Percentiles rank a stretch among this genome's conserved stretches.
Evolutionary conservation across 2,888 invertebrate species (phyloP).

Genomic region (Synergus itoensis): DNA sequence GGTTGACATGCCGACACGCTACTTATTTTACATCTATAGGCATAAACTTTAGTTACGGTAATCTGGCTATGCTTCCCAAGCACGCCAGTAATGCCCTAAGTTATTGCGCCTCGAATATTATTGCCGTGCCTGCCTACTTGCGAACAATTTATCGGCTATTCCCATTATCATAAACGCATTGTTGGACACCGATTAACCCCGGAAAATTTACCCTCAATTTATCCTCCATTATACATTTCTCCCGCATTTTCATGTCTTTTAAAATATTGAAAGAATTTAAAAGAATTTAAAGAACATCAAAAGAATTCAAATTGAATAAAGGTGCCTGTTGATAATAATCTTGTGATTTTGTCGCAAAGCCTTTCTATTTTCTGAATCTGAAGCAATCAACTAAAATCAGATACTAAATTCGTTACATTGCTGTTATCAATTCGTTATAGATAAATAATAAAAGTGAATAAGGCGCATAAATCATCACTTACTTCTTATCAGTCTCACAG

Average conservation of each 20-base stretch:
- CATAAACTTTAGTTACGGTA: conserved; percentile 66
- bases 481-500: not conserved
- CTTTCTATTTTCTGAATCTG: not conserved
- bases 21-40: conserved; percentile 63
- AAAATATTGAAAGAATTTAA: too few relatives aligned
- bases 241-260: too few relatives aligned
- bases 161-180: not conserved
- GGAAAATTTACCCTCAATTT: conserved; percentile 50
- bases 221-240: conserved; percentile 44
- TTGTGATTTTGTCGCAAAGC: not conserved
- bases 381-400: not conserved
- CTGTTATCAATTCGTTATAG: not conserved
- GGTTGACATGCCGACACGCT: conserved; percentile 64
- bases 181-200: conserved; percentile 41
- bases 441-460: not conserved
- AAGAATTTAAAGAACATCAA: too few relatives aligned
- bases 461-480: not conserved
- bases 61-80: conserved; percentile 47
- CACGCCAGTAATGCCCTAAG: not conserved
- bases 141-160: not conserved
- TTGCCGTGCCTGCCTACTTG: not conserved
- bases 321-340: too few relatives aligned
- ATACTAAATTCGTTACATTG: not conserved
- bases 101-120: not conserved
- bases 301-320: too few relatives aligned